Percentiles rank a stretch among this genome's conserved stretches.
Evolutionary conservation across 2,797 vertebrate genomes (phyloP).

Genomic region (Manis crassicaudata): DNA sequence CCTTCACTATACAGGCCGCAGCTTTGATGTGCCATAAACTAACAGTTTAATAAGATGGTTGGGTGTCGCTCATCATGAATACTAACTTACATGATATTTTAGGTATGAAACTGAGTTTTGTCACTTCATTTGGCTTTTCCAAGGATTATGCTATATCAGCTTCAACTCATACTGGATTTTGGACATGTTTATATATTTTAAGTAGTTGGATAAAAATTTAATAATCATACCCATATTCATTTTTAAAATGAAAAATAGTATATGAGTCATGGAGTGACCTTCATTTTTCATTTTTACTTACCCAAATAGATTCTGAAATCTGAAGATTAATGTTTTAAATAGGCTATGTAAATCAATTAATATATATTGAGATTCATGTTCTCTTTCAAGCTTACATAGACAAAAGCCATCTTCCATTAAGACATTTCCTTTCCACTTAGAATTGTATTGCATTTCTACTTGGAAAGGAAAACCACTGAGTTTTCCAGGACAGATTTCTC

Average conservation of each 20-base stretch:
- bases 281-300: constrained; percentile 66
- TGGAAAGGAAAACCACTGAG: neutral
- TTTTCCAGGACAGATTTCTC: neutral
- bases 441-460: neutral
- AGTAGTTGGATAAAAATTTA: constrained; percentile 41
- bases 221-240: constrained; percentile 26
- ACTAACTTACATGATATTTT: neutral
- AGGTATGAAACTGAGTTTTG: neutral
- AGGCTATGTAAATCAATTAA: constrained; percentile 55
- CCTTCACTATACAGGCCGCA: neutral
- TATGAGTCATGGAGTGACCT: neutral
- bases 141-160: neutral
- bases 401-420: neutral
- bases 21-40: neutral
- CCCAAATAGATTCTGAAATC: constrained; percentile 40
- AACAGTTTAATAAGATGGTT: neutral
- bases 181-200: constrained; percentile 37
- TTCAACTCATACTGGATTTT: neutral
- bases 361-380: neutral
- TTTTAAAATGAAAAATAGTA: constrained; percentile 60
- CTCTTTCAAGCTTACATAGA: constrained; percentile 11
- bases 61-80: neutral
- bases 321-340: constrained; percentile 58
- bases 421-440: neutral
- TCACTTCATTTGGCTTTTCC: neutral